Percentiles rank a stretch among this genome's conserved stretches.
Evolutionary conservation across 2,113 vertebrate species (phyloP).

Genomic region (Ciconia maguari): DNA sequence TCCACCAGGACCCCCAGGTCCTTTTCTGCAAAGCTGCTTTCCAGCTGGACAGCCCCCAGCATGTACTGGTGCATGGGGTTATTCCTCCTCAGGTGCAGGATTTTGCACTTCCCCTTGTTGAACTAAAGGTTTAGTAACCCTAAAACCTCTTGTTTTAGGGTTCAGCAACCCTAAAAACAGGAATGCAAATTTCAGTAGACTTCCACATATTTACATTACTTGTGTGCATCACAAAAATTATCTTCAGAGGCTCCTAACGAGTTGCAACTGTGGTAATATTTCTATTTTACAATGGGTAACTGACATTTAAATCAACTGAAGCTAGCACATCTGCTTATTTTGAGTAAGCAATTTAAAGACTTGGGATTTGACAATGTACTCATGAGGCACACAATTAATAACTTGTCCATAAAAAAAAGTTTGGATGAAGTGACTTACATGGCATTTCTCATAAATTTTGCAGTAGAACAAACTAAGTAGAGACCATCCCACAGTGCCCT

Average conservation of each 20-base stretch:
- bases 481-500: background rate
- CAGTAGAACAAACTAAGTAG: background rate
- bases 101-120: background rate
- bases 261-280: background rate
- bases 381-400: background rate
- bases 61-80: background rate
- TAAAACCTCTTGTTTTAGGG: background rate
- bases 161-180: background rate
- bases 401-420: background rate
- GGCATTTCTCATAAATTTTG: background rate
- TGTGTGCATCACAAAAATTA: background rate
- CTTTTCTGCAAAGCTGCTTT: background rate
- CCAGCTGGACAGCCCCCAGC: background rate
- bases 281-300: background rate
- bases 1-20: background rate
- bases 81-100: background rate
- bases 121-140: background rate
- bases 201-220: background rate
- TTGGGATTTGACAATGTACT: background rate
- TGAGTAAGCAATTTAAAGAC: background rate
- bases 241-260: background rate
- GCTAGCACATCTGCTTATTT: background rate
- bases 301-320: background rate
- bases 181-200: background rate
- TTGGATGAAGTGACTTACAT: background rate